Evolutionary conservation across 2,888 invertebrate species (phyloP).

Genomic region (Ceriagrion tenellum): DNA sequence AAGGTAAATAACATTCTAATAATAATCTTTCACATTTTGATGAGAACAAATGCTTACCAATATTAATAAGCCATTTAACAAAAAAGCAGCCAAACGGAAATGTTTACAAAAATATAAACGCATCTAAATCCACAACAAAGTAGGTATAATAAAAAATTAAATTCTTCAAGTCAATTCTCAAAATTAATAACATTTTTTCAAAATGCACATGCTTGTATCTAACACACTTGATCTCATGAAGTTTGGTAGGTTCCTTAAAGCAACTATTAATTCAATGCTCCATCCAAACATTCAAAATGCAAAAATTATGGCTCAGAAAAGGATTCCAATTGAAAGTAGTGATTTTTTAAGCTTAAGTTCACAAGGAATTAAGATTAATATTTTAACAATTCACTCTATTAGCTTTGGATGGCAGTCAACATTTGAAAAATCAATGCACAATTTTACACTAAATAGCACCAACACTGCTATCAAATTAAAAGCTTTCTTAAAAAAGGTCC

Average conservation of each 20-base stretch:
- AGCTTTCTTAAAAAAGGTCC: constrained; percentile 40
- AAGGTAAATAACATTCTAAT: neutral
- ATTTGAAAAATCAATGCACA: neutral
- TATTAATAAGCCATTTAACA: neutral
- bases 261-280: neutral
- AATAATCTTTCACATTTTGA: neutral
- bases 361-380: neutral
- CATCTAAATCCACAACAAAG: neutral
- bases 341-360: neutral
- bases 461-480: constrained; percentile 45
- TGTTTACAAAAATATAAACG: neutral
- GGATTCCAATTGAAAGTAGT: neutral
- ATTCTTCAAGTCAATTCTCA: neutral
- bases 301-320: neutral
- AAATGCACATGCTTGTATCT: neutral
- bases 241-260: neutral
- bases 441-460: constrained; percentile 47
- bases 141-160: neutral
- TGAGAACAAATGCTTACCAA: neutral
- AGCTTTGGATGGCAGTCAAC: neutral
- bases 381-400: constrained; percentile 4
- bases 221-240: neutral
- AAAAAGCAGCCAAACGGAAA: neutral
- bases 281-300: neutral
- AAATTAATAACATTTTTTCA: neutral